Evolutionary conservation across 2,888 invertebrate species (phyloP).

Genomic region (Eilema depressum): DNA sequence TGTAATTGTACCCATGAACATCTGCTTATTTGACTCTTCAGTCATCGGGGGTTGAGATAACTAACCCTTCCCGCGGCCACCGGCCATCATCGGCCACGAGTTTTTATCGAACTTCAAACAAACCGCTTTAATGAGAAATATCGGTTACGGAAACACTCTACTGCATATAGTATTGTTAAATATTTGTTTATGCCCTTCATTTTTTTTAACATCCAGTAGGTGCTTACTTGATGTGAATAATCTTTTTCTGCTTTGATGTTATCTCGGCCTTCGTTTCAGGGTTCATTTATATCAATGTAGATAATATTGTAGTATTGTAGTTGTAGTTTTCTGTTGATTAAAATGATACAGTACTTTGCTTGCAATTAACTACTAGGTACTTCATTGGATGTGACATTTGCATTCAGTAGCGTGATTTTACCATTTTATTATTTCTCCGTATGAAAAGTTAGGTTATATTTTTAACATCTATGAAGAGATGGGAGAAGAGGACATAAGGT

Average conservation of each 20-base stretch:
- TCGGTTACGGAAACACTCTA: conserved; percentile 84
- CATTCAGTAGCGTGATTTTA: background rate
- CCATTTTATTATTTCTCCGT: background rate
- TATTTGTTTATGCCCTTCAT: conserved; percentile 69
- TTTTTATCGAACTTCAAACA: conserved; percentile 83
- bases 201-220: conserved; percentile 40
- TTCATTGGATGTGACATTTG: background rate
- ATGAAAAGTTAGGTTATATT: background rate
- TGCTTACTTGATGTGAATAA: conserved; percentile 41
- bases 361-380: conserved; percentile 17
- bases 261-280: conserved; percentile 49
- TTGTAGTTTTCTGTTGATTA: conserved; percentile 26
- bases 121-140: conserved; percentile 82
- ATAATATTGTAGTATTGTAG: conserved; percentile 25
- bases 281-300: conserved; percentile 41
- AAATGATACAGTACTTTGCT: conserved; percentile 18
- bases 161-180: conserved; percentile 77
- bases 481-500: background rate
- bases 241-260: conserved; percentile 48
- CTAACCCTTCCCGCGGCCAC: conserved; percentile 76
- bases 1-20: conserved; percentile 81
- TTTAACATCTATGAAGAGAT: background rate
- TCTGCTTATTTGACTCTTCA: conserved; percentile 80
- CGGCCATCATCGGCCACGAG: conserved; percentile 74
- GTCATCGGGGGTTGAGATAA: conserved; percentile 65